These are phyloP conservation scores for Sylvia borin DNA, from an alignment of 2,797 vertebrate species.

Conservation along the genomic window DNA sequence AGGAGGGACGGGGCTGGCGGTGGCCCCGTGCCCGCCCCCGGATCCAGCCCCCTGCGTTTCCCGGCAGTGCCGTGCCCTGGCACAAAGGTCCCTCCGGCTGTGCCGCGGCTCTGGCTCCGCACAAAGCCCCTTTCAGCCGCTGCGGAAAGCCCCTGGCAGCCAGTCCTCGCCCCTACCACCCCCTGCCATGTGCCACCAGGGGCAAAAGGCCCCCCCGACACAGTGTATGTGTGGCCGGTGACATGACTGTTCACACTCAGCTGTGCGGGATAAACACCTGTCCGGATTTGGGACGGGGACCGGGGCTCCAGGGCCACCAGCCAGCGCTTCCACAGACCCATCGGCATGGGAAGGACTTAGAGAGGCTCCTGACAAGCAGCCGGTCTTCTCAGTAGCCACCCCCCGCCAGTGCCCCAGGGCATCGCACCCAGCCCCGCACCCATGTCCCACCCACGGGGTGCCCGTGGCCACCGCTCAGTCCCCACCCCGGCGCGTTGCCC, in stretches of 20 bases:
- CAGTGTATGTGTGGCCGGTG: fast-evolving
- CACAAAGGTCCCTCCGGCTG: background rate
- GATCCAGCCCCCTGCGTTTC: background rate
- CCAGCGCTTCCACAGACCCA: background rate
- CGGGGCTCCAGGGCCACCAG: background rate
- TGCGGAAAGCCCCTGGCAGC: background rate
- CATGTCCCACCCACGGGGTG: fast-evolving
- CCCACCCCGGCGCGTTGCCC: fast-evolving
- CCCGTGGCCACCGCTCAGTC: background rate
- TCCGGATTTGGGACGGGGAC: background rate
- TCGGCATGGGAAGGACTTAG: background rate
- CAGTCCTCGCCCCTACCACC: background rate
- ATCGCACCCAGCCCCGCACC: background rate
- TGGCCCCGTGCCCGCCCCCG: background rate
- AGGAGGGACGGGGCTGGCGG: background rate
- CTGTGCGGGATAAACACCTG: background rate
- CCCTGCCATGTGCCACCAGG: fast-evolving
- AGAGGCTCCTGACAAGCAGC: background rate
- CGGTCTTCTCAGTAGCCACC: background rate
- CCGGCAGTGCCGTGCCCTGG: background rate
- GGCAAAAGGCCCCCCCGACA: background rate
- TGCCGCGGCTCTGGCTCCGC: background rate
- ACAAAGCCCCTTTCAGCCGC: slow-evolving; percentile 25
- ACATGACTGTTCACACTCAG: fast-evolving
- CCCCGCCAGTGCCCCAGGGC: fast-evolving